Evolutionary conservation across 53 echinoderm and acorn worm genomes (phyloP), one percentile per base, ranked within the genome.

Genomic region (Hippasteria phrygiana): DNA sequence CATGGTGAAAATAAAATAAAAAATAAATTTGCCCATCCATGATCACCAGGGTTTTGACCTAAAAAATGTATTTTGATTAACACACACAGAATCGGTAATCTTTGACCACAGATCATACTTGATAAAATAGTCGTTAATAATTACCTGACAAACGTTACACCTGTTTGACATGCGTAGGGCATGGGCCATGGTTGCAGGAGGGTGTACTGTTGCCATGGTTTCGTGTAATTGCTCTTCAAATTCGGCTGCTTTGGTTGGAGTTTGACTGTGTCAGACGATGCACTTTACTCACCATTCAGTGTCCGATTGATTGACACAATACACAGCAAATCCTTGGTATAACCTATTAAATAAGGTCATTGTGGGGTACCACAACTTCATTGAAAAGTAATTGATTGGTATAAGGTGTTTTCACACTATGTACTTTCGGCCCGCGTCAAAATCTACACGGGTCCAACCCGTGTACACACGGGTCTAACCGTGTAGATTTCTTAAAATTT

Each of bases 51-150:
- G 26, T 59, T 59, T 59, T 59, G 59, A 59, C 59, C 59, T 18
- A 24, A 59, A 59, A n/a, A n/a, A n/a, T n/a, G n/a, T n/a, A n/a
- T n/a, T n/a, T n/a, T n/a, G n/a, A n/a, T n/a, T n/a, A n/a, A n/a
- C n/a, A n/a, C 26, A 59, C 59, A 59, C 3, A 1, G 18, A 14
- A 54, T n/a, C 26, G 8, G 20, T n/a, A 59, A 59, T 59, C 59
- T 72, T 42, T 72, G 17, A 41, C 24, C 72, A 72, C 41, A 72
- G 72, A 35, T 42, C 22, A 5, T 20, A 37, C 59, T 72, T 72
- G 40, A 72, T 66, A 66, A 66, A 66, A 66, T 35, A 59, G 22
- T 59, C 59, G 26, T 59, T 59, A 59, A 59, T 59, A 59, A 59
- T 59, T 59, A 22, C 26, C 22, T 17, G 59, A 59, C 59, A 59